phyloP scores from a whole-genome alignment of 2,888 invertebrate species.

The Lucinisca nassula region DNA sequence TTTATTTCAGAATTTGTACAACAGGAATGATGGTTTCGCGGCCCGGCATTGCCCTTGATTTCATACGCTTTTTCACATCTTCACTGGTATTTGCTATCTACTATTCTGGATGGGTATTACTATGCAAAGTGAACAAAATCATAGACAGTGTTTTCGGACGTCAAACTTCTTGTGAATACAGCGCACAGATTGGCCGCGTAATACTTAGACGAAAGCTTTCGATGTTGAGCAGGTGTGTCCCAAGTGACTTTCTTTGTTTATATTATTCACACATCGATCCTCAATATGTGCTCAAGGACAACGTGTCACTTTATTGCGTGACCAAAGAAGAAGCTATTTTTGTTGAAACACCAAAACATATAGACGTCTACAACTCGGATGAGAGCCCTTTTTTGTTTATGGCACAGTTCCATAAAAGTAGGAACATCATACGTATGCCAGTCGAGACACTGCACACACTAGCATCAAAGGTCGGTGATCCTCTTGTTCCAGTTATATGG shows the following conservation, averaged over 20 bases:
- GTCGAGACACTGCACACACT: slow-evolving; percentile 56
- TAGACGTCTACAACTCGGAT: slow-evolving; percentile 65
- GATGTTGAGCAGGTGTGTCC: not conserved
- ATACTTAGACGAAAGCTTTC: not conserved
- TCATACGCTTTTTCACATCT: too few species aligned
- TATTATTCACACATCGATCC: slow-evolving; percentile 14
- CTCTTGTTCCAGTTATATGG: slow-evolving; percentile 46
- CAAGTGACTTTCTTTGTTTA: not conserved
- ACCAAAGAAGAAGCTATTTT: slow-evolving; percentile 63
- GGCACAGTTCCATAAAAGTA: slow-evolving; percentile 69
- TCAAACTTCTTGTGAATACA: not conserved
- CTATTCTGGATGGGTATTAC: too few species aligned
- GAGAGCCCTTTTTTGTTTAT: slow-evolving; percentile 69
- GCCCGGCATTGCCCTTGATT: too few species aligned
- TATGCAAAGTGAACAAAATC: too few species aligned
- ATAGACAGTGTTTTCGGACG: too few species aligned
- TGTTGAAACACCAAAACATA: slow-evolving; percentile 52
- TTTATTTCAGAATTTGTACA: too few species aligned
- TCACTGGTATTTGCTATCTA: too few species aligned
- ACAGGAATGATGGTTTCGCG: too few species aligned
- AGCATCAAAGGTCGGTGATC: slow-evolving; percentile 65
- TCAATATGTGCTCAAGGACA: slow-evolving; percentile 60
- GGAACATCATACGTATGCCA: slow-evolving; percentile 60
- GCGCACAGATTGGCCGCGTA: not conserved
- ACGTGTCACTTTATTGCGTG: slow-evolving; percentile 68